These are phyloP conservation scores for Pyxicephalus adspersus DNA, from an alignment of 2,113 vertebrate genomes.

Conservation along the genomic window DNA sequence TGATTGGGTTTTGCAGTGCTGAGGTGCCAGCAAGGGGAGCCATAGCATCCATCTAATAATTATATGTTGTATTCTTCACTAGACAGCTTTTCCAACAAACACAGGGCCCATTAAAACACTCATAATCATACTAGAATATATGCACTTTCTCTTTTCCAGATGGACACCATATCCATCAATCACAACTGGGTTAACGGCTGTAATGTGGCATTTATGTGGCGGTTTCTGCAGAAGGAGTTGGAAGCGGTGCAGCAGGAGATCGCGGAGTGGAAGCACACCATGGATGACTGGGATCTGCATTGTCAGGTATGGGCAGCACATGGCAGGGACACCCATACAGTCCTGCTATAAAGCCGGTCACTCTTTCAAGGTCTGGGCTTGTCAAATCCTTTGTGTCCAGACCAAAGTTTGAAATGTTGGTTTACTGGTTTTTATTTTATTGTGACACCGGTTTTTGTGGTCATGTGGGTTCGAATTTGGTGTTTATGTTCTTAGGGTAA, in stretches of 20 bases:
- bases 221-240: slow-evolving; percentile 90
- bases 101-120: no score
- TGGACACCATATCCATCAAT: slow-evolving; percentile 97
- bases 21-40: background rate
- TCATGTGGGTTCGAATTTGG: no score
- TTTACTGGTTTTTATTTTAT: accelerated
- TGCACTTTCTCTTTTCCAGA: slow-evolving; percentile 68
- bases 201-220: slow-evolving; percentile 91
- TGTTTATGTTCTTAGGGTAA: no score
- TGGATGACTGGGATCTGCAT: slow-evolving; percentile 91
- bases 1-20: no score
- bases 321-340: no score
- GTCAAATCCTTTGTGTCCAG: background rate
- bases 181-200: slow-evolving; percentile 97
- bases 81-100: background rate
- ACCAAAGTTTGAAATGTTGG: background rate
- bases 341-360: no score
- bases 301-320: slow-evolving; percentile 83
- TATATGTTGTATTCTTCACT: background rate
- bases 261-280: slow-evolving; percentile 81
- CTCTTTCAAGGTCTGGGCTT: no score
- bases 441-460: no score
- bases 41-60: background rate
- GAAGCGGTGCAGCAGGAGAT: slow-evolving; percentile 86
- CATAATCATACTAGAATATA: background rate